phyloP scores from a whole-genome alignment of 2,888 invertebrate species.

The Lobophora halterata region DNA sequence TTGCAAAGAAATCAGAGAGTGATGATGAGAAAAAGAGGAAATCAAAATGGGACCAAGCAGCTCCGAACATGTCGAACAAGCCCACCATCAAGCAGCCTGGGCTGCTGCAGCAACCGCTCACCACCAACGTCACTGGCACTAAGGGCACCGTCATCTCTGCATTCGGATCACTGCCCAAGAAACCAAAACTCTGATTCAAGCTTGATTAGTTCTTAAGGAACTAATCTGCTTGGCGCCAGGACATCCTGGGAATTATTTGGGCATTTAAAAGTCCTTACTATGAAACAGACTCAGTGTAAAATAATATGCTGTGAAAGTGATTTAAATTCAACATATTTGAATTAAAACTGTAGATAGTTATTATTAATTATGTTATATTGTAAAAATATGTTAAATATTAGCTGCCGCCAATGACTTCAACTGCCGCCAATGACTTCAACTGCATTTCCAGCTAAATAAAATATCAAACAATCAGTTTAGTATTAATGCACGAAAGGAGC shows the following conservation, averaged over 20 bases:
- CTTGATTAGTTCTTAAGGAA: conserved; percentile 15
- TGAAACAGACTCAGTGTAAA: no score
- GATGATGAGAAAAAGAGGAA: conserved; percentile 92
- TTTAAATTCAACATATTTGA: no score
- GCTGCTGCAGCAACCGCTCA: conserved; percentile 86
- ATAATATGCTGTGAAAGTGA: no score
- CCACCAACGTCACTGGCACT: conserved; percentile 91
- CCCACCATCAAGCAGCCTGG: conserved; percentile 84
- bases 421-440: no score
- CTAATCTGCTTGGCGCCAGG: conserved; percentile 16
- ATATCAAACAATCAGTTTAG: no score
- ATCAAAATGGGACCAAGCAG: conserved; percentile 96
- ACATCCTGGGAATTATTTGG: conserved; percentile 1
- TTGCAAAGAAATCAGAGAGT: conserved; percentile 82
- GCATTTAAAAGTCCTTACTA: not conserved
- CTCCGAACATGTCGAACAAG: conserved; percentile 78
- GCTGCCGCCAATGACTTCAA: no score
- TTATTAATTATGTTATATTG: no score
- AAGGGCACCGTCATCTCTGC: conserved; percentile 96
- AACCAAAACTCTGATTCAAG: conserved; percentile 78
- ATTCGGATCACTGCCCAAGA: conserved; percentile 94
- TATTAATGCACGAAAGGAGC: no score
- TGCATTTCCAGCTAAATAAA: no score
- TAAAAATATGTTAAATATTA: no score
- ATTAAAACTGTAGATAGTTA: no score